Conservation (phyloP, 2,888 invertebrate genomes). For the Oeneis ivallda region DNA sequence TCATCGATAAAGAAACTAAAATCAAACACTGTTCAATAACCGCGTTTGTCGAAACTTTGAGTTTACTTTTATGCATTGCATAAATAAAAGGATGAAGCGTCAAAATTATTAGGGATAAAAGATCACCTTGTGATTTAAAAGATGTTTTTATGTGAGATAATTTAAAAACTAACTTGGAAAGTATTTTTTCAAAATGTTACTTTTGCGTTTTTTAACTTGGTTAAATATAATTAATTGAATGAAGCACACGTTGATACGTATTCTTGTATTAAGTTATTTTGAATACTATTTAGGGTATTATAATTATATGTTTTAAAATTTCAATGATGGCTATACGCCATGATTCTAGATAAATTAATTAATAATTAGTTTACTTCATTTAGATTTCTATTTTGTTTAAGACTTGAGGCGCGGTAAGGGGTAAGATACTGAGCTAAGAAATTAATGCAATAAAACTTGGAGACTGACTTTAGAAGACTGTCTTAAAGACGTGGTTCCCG, state of each 20-base stretch:
- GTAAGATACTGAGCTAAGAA: conserved; percentile 64
- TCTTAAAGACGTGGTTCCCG: conserved; percentile 68
- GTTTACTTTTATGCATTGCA: conserved; percentile 38
- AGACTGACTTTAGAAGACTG: conserved; percentile 81
- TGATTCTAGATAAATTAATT: conserved; percentile 38
- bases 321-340: conserved; percentile 32
- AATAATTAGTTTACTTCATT: conserved; percentile 50
- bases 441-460: conserved; percentile 79
- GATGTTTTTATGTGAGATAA: conserved; percentile 75
- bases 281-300: conserved; percentile 62
- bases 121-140: conserved; percentile 79
- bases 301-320: conserved; percentile 40
- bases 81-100: conserved; percentile 52
- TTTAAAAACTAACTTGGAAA: conserved; percentile 73
- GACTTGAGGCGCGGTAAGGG: conserved; percentile 51
- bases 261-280: conserved; percentile 68
- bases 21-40: conserved; percentile 13
- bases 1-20: conserved; percentile 18
- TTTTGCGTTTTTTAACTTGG: conserved; percentile 73
- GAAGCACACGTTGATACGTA: conserved; percentile 62
- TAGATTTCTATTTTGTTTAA: conserved; percentile 52
- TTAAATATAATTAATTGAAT: conserved; percentile 52
- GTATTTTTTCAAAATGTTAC: conserved; percentile 78
- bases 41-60: conserved; percentile 18
- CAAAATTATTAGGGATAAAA: conserved; percentile 60